Percentiles rank a stretch among this genome's conserved stretches.
These are phyloP conservation scores for Hippopotamus amphibius DNA, from an alignment of 2,113 vertebrate genomes.

Conservation along the genomic window DNA sequence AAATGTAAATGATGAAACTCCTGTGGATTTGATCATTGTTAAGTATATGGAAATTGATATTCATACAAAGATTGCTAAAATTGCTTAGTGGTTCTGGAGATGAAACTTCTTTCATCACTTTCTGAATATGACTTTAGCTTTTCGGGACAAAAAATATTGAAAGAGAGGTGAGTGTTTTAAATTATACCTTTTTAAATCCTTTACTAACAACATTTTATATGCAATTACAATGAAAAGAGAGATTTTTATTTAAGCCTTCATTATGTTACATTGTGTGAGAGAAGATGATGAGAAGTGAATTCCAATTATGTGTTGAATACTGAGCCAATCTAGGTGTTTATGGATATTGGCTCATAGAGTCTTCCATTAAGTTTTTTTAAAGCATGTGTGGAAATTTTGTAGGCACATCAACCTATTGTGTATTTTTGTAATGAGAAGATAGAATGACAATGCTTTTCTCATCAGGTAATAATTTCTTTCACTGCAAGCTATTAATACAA, in stretches of 20 bases:
- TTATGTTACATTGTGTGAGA: background rate
- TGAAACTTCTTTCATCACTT: background rate
- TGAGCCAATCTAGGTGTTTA: background rate
- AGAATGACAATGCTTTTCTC: background rate
- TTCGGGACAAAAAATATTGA: background rate
- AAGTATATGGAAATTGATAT: background rate
- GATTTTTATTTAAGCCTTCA: background rate
- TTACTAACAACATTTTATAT: background rate
- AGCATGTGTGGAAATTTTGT: background rate
- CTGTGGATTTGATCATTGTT: background rate
- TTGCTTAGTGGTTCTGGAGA: background rate
- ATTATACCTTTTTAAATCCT: background rate
- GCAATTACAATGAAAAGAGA: background rate
- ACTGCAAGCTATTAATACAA: slow-evolving; percentile 14
- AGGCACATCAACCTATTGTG: background rate
- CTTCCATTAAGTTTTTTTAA: background rate
- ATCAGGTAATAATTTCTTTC: background rate
- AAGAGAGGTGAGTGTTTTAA: background rate
- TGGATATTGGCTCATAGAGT: background rate
- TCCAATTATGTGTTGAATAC: background rate
- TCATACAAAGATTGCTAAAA: background rate
- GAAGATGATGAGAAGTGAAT: background rate
- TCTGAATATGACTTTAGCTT: background rate
- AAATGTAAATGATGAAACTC: background rate
- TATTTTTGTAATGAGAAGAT: background rate